Base-by-base conservation (phyloP, 2,113 vertebrate genomes). In the Crotalus tigris region DNA sequence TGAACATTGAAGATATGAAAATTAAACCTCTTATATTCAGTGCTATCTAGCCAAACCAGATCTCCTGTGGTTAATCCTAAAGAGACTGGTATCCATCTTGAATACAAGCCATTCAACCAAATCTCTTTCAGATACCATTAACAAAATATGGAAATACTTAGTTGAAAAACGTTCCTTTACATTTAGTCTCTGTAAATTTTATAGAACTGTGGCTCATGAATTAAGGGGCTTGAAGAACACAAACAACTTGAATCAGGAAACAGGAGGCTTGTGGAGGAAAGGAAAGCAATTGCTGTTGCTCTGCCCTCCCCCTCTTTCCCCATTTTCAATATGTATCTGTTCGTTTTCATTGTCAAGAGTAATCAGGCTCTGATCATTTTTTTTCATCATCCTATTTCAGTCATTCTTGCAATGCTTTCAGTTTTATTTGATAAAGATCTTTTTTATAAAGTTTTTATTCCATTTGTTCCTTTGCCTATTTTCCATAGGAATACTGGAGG, bases 261-360 rank as follows among this genome's bases (percentile, higher is more conserved):
- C 93, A 92, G 21, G 75, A 89, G 94, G 57, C 17, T 94, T 94
- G 75, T 92, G 92, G 87, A 90, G 92, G 85, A 69, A 94, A 92
- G 93, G 57, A 93, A 90, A 90, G 15, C 24, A 33, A 93, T 44
- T 54, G 17, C 15, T 81, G 15, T 39, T 81, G 33, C 33, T 81
- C 15, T 39, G 15, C 69, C 15, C 26, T 49, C 46, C 69, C 15
- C 0, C n/a, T 5, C 13, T 39, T 39, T 19, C 17, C n/a, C 13
- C n/a, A 13, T 13, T 86, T 85, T 59, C 91, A 93, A 55, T 59
- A 57, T 95, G 92, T 96, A 96, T 96, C 96, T 97, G 96, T 26
- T 91, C 89, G 33, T 54, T 85, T 1, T 96, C 96, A 97, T 92
- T 1, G 51, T 53, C 51, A 53, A 53, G 9, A 11, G 51, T 53